A percentile compares a stretch with the other conserved stretches of the same genome.
Conservation (phyloP, 2,797 vertebrate genomes). For the Ambastaia sidthimunki region DNA sequence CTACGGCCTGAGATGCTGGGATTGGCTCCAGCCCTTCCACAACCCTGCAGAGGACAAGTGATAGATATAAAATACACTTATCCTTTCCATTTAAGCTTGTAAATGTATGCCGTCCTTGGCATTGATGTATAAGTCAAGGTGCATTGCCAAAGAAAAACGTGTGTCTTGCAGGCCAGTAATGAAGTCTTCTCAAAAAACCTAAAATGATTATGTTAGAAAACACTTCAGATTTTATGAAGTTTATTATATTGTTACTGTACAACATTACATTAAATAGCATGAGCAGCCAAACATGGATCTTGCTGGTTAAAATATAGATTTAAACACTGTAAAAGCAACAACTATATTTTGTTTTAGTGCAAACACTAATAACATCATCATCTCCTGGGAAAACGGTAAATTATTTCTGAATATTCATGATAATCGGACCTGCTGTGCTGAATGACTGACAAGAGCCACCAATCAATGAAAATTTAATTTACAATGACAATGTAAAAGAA, state of each 20-base stretch:
- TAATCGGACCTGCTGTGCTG: not conserved
- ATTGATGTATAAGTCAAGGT: not conserved
- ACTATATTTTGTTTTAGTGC: not conserved
- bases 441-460: not conserved
- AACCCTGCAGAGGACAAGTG: too few relatives aligned
- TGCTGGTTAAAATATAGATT: slow-evolving; percentile 41
- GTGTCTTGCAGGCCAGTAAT: not conserved
- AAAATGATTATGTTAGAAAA: slow-evolving; percentile 1
- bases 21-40: too few relatives aligned
- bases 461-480: too few relatives aligned
- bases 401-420: not conserved
- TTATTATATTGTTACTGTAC: slow-evolving; percentile 35
- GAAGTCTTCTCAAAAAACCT: not conserved
- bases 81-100: slow-evolving; percentile 22
- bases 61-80: not conserved
- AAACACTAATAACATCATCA: slow-evolving; percentile 23
- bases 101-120: not conserved
- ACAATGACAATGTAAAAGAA: too few relatives aligned
- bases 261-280: slow-evolving; percentile 35
- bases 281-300: slow-evolving; percentile 16
- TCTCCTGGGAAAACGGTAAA: not conserved
- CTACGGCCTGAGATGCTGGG: too few relatives aligned
- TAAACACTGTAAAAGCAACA: slow-evolving; percentile 29
- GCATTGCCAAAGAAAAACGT: not conserved
- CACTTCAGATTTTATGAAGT: slow-evolving; percentile 27